Conservation (phyloP, 2,797 vertebrate genomes). For the Psittacula derbiana region DNA sequence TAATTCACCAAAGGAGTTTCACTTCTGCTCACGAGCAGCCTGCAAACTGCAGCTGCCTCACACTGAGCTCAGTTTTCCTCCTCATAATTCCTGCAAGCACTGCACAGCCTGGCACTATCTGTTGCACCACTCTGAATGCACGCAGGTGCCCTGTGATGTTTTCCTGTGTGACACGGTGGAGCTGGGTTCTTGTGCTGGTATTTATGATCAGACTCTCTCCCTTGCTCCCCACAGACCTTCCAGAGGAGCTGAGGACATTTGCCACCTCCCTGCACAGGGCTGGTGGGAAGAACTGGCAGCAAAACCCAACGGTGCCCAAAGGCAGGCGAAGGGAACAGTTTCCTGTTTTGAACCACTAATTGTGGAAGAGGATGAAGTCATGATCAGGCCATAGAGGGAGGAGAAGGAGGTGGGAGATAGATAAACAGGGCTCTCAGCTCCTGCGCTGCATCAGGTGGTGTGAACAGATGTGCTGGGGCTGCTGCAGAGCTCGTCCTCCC, state of each 20-base stretch:
- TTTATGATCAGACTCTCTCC: not conserved
- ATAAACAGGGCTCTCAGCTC: not conserved
- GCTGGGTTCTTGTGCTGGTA: not conserved
- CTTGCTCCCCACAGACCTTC: not conserved
- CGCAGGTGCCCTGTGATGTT: not conserved
- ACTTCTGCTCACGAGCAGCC: not conserved
- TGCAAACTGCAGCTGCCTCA: conserved; percentile 6
- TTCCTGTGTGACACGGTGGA: rapidly evolving
- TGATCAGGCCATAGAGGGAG: not conserved
- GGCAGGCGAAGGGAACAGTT: not conserved
- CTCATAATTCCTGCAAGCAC: conserved; percentile 3
- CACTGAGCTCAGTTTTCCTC: not conserved
- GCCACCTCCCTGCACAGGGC: not conserved
- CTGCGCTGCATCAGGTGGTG: conserved; percentile 4
- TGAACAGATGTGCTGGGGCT: conserved; percentile 23
- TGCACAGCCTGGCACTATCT: not conserved
- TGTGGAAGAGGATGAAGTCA: not conserved
- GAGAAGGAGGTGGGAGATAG: not conserved
- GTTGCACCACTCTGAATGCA: rapidly evolving
- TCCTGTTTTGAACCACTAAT: not conserved
- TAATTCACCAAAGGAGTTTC: not conserved
- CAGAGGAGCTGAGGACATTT: not conserved
- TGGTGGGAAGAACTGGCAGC: not conserved
- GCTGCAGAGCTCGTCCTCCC: not conserved
- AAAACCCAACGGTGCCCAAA: not conserved